Evolutionary conservation across 2,888 invertebrate genomes (phyloP), one percentile per base, ranked within the genome.

Genomic region (Drosophila percnosoma): DNA sequence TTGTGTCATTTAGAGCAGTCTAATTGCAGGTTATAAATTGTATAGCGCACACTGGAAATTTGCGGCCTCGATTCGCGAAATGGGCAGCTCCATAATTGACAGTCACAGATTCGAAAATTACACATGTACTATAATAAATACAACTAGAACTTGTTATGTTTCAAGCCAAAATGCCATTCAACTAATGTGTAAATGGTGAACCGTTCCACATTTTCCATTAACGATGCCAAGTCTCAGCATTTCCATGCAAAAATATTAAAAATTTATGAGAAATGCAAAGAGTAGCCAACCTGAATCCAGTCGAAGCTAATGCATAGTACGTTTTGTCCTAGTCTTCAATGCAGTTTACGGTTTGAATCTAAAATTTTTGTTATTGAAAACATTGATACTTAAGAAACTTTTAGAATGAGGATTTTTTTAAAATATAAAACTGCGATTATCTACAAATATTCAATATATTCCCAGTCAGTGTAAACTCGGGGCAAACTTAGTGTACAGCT

Each of bases 191-290:
- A 73, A 80, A 70, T 18, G 53, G 68, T 68, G 75, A 83, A 87
- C 61, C 57, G 42, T 58, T 78, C 62, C 68, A 72, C 72, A 82
- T 70, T 87, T 87, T 76, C 73, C 84, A 71, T 31, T 40, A 52
- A 18, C 57, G 36, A 21, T 54, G 31, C 31, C 57, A 31, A 57
- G 31, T 31, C 42, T 40, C 42, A 31, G 29, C 21, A 63, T 63
- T 71, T 71, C 57, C 57, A 42, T 27, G 40, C 64, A 67, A 67
- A 69, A 72, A 51, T 58, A 18, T 52, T 55, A 53, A 6, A 64
- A 66, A 64, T 69, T 33, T 40, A 53, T 55, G 38, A 40, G 72
- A 72, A 72, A 58, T 66, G n/a, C 36, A 52, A n/a, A 38, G 31
- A 34, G 13, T 49, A 24, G n/a, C 24, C 24, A 5, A 15, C 11